Conservation (phyloP, 2,797 vertebrate species). For the Anguilla megastoma region DNA sequence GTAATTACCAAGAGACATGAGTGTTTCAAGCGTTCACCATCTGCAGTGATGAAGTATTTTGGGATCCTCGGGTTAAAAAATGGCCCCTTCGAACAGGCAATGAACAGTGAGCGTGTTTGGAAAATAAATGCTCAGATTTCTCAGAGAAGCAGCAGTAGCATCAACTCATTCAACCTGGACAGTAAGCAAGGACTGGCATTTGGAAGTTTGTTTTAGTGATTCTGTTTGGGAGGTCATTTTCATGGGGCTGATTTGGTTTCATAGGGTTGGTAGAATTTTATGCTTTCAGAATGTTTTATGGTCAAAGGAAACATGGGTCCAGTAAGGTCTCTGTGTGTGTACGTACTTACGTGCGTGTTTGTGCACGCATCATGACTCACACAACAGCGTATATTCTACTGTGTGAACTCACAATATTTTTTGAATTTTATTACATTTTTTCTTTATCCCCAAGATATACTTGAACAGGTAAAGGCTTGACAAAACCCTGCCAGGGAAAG, state of each 20-base stretch:
- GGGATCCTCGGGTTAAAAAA: neutral
- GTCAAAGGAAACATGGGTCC: neutral
- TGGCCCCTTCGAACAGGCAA: neutral
- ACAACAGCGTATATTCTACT: too few relatives aligned
- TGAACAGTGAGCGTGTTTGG: neutral
- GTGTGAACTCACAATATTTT: too few relatives aligned
- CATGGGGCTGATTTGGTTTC: neutral
- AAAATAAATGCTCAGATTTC: conserved; percentile 2
- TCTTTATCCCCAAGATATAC: neutral
- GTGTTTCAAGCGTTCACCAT: neutral
- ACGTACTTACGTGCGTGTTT: too few relatives aligned
- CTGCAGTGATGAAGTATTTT: neutral
- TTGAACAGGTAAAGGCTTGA: neutral
- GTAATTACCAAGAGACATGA: conserved; percentile 9
- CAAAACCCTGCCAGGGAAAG: neutral
- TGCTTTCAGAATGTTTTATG: neutral
- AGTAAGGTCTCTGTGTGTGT: neutral
- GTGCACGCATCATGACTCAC: too few relatives aligned
- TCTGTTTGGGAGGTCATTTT: neutral
- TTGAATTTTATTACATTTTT: neutral
- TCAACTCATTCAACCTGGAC: neutral
- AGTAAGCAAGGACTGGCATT: neutral
- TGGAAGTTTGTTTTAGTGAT: neutral
- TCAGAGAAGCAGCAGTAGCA: neutral
- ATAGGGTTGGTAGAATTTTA: neutral